Percentiles rank a stretch among this genome's conserved stretches.
Conservation (phyloP, 2,113 vertebrate species). For the Nannobrachium achirus region DNA sequence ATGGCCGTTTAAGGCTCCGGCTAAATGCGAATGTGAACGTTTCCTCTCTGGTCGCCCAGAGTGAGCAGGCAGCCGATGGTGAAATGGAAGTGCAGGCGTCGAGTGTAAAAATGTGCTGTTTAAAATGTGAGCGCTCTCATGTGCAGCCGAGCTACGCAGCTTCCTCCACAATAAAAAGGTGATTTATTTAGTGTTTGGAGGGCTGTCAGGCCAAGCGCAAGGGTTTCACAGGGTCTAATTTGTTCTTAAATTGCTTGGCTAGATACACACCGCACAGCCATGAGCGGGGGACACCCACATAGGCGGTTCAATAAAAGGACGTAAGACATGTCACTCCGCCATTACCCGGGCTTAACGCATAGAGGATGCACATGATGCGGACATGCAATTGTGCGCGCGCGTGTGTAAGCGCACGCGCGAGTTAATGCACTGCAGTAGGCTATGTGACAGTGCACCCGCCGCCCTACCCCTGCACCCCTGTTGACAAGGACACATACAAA, state of each 20-base stretch:
- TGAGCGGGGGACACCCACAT: conserved; percentile 28
- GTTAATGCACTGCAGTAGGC: too few relatives aligned
- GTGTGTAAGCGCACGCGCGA: too few relatives aligned
- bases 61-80: conserved; percentile 22
- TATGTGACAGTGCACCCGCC: too few relatives aligned
- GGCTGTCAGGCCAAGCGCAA: conserved; percentile 52
- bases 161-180: conserved; percentile 59
- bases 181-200: conserved; percentile 66
- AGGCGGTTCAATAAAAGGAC: conserved; percentile 31
- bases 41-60: conserved; percentile 35
- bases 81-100: conserved; percentile 7
- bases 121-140: conserved; percentile 55
- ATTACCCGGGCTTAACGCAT: conserved; percentile 5
- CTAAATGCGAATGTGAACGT: conserved; percentile 24
- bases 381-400: background rate
- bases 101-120: conserved; percentile 46
- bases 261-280: conserved; percentile 13
- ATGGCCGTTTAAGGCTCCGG: conserved; percentile 11
- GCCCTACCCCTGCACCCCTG: too few relatives aligned
- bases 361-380: conserved; percentile 25
- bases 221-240: conserved; percentile 62
- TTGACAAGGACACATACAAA: conserved; percentile 22
- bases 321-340: conserved; percentile 38
- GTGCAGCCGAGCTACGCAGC: conserved; percentile 47
- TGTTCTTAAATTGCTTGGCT: conserved; percentile 63